Base-by-base conservation (phyloP, 2,797 vertebrate genomes). In the Coccyzus lansbergi region DNA sequence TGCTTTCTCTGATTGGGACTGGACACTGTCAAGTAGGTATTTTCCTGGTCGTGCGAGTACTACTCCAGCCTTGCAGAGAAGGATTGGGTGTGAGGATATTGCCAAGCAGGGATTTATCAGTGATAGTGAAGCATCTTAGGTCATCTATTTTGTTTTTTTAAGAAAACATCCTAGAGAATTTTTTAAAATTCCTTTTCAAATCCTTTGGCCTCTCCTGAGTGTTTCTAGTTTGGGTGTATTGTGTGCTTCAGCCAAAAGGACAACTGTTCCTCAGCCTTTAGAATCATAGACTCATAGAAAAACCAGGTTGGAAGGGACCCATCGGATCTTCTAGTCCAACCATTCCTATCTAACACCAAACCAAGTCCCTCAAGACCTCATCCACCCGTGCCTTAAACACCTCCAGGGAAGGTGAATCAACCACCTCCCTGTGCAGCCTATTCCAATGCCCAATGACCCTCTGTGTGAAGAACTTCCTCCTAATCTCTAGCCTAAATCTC, bases 181-280 rank as follows among this genome's bases (percentile, higher is more conserved):
- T n/a, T 78, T 15, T 1, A 2, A 34, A n/a, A 33, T 18, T 16
- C 0, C 20, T 5, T 81, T 56, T 48, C 10, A 34, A 67, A 38
- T 25, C 7, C 4, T 7, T 10, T 65, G 40, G 29, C 19, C 24
- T 1, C 19, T 55, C 0, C 0, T 29, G 20, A 69, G 8, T 0
- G 0, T 33, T 9, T 26, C 31, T 17, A 1, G 10, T 29, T 58
- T 7, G 29, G 18, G 56, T 5, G 5, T 16, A 3, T 2, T 36
- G 14, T 5, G 0, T 5, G 6, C 81, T 72, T 22, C 38, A 56
- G 69, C 64, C 48, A 15, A 29, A 48, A 63, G 56, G 59, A n/a
- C 5, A 2, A 22, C 4, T 33, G 15, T 21, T 76, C 28, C 33
- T 53, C 34, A 67, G 71, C 55, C 15, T n/a, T n/a, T n/a, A n/a